These are phyloP conservation scores for Fundulus diaphanus DNA, from an alignment of 2,797 vertebrate genomes.

Conservation along the genomic window DNA sequence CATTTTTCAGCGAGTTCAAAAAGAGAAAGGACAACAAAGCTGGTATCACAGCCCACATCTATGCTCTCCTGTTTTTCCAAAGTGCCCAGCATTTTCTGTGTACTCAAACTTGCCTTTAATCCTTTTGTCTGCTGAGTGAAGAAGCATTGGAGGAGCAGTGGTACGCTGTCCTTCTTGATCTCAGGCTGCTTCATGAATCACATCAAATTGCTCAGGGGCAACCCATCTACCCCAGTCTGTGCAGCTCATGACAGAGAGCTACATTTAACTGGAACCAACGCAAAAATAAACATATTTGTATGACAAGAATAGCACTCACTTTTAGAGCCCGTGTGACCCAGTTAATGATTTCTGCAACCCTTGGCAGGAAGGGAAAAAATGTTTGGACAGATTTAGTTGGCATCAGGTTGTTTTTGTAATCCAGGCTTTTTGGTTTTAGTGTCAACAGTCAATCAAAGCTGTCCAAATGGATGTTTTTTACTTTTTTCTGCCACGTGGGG, in stretches of 20 bases:
- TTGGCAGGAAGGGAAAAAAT: slow-evolving; percentile 12
- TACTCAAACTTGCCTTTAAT: slow-evolving; percentile 46
- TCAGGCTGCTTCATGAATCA: slow-evolving; percentile 24
- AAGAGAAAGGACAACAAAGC: slow-evolving; percentile 63
- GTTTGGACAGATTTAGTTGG: slow-evolving; percentile 40
- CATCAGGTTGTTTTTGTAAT: slow-evolving; percentile 42
- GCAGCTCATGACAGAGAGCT: slow-evolving; percentile 8
- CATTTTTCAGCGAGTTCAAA: slow-evolving; percentile 67
- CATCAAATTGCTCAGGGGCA: slow-evolving; percentile 18
- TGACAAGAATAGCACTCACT: background rate
- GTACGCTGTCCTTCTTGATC: slow-evolving; percentile 21
- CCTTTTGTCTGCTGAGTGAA: slow-evolving; percentile 29
- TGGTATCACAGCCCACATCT: slow-evolving; percentile 42
- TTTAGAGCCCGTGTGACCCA: slow-evolving; percentile 35
- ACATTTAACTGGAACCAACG: slow-evolving; percentile 23
- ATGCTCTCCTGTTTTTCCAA: slow-evolving; percentile 33
- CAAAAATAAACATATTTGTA: slow-evolving; percentile 36
- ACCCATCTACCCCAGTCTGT: slow-evolving; percentile 5
- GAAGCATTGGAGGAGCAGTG: slow-evolving; percentile 7
- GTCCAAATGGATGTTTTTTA: slow-evolving; percentile 33
- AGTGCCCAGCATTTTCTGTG: slow-evolving; percentile 34
- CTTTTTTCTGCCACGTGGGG: slow-evolving; percentile 70
- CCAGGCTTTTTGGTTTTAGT: slow-evolving; percentile 40
- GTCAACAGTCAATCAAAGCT: slow-evolving; percentile 65
- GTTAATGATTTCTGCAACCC: slow-evolving; percentile 34